phyloP scores from a whole-genome alignment of 92 coral and sea anemone species.

The Umimayanthus kanabou region DNA sequence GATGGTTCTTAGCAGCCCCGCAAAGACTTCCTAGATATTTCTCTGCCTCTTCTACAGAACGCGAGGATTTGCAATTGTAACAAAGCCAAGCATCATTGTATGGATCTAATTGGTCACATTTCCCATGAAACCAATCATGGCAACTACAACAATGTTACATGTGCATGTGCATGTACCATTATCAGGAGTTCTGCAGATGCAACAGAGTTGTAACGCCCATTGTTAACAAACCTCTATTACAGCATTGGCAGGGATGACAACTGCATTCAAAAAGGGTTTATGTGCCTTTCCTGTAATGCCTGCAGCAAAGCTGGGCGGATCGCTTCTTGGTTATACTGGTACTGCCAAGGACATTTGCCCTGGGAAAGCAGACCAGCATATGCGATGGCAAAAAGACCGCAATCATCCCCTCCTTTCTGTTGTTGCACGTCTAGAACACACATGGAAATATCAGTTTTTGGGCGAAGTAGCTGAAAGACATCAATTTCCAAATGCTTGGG shows the following conservation, averaged over 20 bases:
- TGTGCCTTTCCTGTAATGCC: slow-evolving; percentile 37
- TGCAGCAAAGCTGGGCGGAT: slow-evolving; percentile 40
- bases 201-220: slow-evolving; percentile 44
- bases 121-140: slow-evolving; percentile 55
- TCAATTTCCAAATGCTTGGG: slow-evolving; percentile 57
- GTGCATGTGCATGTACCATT: slow-evolving; percentile 41
- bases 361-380: slow-evolving; percentile 38
- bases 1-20: not conserved
- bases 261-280: slow-evolving; percentile 19
- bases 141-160: slow-evolving; percentile 53
- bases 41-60: not conserved
- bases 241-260: not conserved
- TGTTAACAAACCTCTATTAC: slow-evolving; percentile 39
- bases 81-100: slow-evolving; percentile 23
- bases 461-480: slow-evolving; percentile 35
- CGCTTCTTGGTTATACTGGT: slow-evolving; percentile 42
- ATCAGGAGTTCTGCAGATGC: slow-evolving; percentile 61
- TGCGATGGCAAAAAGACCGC: slow-evolving; percentile 58
- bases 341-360: not conserved
- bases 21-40: not conserved
- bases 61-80: not conserved
- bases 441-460: not conserved
- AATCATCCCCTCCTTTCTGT: slow-evolving; percentile 46
- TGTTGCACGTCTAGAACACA: slow-evolving; percentile 47
- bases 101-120: slow-evolving; percentile 33